Conservation (phyloP, 1,140 invertebrate species). For the Drosophila kepulauana region DNA sequence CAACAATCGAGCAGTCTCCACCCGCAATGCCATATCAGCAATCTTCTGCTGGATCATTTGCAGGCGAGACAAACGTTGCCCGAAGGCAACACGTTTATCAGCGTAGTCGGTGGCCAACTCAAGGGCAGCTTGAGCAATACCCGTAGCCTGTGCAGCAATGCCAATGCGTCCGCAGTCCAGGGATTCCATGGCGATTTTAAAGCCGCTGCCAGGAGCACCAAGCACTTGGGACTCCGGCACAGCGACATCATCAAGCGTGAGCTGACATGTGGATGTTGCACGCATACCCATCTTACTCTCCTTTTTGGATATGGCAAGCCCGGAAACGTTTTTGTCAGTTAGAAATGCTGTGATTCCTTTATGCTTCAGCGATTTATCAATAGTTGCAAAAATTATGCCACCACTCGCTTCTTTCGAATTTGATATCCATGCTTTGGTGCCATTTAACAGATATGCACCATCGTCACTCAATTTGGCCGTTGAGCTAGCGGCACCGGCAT, state of each 20-base stretch:
- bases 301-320: constrained; percentile 94
- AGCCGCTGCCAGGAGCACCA: constrained; percentile 92
- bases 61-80: constrained; percentile 93
- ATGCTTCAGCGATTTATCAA: constrained; percentile 95
- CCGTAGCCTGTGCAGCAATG: constrained; percentile 95
- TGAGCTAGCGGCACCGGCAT: constrained; percentile 97
- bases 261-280: constrained; percentile 95
- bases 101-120: constrained; percentile 98
- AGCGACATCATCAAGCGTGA: constrained; percentile 96
- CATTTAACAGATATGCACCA: constrained; percentile 91
- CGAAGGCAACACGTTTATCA: constrained; percentile 94
- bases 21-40: constrained; percentile 94
- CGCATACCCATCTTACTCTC: constrained; percentile 98
- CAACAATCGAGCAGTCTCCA: constrained; percentile 94
- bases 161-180: constrained; percentile 95
- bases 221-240: constrained; percentile 93
- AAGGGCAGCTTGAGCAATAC: constrained; percentile 96
- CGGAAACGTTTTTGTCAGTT: constrained; percentile 91
- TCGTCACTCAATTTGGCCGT: constrained; percentile 88
- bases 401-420: constrained; percentile 96
- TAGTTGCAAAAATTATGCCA: constrained; percentile 95
- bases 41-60: constrained; percentile 96
- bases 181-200: constrained; percentile 98
- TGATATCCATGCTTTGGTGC: constrained; percentile 98
- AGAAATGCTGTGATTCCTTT: constrained; percentile 96